Evolutionary conservation across 37 sponge, comb jelly and placozoan species (phyloP), one percentile per base, ranked within the genome.

Genomic region (Halisarca cf. caerulea): DNA sequence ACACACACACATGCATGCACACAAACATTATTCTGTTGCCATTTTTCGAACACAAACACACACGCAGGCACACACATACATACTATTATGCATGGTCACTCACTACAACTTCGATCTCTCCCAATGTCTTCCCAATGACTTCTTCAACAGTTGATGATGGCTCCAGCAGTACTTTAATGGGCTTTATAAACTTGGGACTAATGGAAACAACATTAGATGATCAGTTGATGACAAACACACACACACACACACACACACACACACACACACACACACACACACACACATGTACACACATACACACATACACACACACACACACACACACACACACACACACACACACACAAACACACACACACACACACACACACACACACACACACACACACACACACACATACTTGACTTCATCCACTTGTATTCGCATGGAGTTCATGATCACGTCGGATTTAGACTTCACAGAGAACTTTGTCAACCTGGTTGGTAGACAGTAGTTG

Each of bases 61-160:
- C n/a, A n/a, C n/a, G n/a, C n/a, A n/a, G n/a, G n/a, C n/a, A n/a
- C n/a, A n/a, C n/a, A n/a, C n/a, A n/a, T n/a, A 47, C 51, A 47
- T 47, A 11, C 6, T 47, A 47, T 47, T 47, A 47, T 11, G 11
- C 51, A 20, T 71, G 40, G 39, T 28, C 3, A 20, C 28, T 32
- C 28, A 71, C 72, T 39, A 28, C 72, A 32, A 71, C 3, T 71
- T 71, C 72, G 21, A 71, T 33, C 7, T 71, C 20, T 38, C 40
- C 72, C 40, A 71, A 39, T 6, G 72, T 36, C 39, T 37, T 71
- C 8, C 38, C 39, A 32, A 71, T 71, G 39, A 71, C 40, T 6
- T 71, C 72, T 32, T 71, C 72, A 7, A 71, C 72, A 38, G 72
- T 71, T 3, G 72, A 71, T 9, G 72, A 71, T 20, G 72, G 72